Percentiles rank a stretch among this genome's conserved stretches.
phyloP scores from a whole-genome alignment of 2,113 vertebrate genomes.

The Chroicocephalus ridibundus region DNA sequence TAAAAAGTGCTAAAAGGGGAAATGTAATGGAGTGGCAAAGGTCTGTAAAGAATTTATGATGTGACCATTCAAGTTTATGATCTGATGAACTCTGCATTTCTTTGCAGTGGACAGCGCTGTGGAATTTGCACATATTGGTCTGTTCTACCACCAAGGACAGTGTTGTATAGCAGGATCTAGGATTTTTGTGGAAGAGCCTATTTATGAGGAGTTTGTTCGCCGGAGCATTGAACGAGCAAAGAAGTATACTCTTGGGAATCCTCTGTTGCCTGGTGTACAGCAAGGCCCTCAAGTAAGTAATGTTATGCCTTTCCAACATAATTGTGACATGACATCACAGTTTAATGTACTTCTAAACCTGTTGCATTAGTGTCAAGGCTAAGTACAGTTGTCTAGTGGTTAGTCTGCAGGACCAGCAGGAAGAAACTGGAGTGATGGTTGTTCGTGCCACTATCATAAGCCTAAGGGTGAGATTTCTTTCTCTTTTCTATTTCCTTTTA shows the following conservation, averaged over 20 bases:
- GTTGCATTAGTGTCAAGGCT: not conserved
- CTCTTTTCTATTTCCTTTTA: not conserved
- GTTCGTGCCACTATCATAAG: not conserved
- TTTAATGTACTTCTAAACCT: not conserved
- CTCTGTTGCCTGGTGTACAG: slow-evolving; percentile 73
- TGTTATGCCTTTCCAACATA: not conserved
- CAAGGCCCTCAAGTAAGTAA: slow-evolving; percentile 86
- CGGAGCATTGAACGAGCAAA: slow-evolving; percentile 80
- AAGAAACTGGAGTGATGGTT: not conserved
- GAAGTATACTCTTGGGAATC: slow-evolving; percentile 82
- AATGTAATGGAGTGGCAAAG: not conserved
- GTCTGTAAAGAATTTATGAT: not conserved
- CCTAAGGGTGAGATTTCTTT: not conserved
- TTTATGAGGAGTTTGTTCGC: slow-evolving; percentile 86
- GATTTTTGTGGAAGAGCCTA: slow-evolving; percentile 87
- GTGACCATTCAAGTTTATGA: not conserved
- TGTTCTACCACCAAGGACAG: slow-evolving; percentile 90
- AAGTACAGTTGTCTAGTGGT: not conserved
- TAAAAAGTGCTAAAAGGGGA: not conserved
- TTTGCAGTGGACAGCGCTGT: slow-evolving; percentile 82
- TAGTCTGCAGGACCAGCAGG: not conserved
- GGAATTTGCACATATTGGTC: slow-evolving; percentile 81
- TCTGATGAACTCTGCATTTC: not conserved
- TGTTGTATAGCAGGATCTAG: slow-evolving; percentile 88
- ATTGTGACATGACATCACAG: not conserved